Conservation (phyloP, 2,888 invertebrate genomes). For the Lepidocyrtoides sp. region DNA sequence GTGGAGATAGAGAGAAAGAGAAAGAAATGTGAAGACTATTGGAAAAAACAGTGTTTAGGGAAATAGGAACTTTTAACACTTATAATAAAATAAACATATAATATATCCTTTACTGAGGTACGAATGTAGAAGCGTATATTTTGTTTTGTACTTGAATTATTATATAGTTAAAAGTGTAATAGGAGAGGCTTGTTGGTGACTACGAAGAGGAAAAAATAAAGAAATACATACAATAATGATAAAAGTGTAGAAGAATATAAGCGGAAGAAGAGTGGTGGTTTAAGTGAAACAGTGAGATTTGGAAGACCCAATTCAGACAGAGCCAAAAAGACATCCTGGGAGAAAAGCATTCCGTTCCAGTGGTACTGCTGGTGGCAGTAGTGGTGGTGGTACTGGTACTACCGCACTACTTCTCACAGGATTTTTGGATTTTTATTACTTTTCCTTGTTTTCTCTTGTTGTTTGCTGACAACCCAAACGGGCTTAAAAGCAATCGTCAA, state of each 20-base stretch:
- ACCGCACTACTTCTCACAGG: constrained; percentile 55
- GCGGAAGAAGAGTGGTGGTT: constrained; percentile 24
- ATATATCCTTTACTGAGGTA: background rate
- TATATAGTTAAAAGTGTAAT: constrained; percentile 21
- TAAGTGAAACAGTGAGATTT: constrained; percentile 74
- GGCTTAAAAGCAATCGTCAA: constrained; percentile 80
- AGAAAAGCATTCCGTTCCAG: constrained; percentile 44
- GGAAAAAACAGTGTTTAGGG: constrained; percentile 34
- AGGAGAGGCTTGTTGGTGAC: too few species aligned
- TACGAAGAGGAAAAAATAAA: constrained; percentile 4
- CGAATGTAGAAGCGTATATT: too few species aligned
- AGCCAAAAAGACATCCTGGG: constrained; percentile 61
- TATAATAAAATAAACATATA: constrained; percentile 44
- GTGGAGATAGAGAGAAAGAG: background rate
- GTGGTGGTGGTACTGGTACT: constrained; percentile 10
- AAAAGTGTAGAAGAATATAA: background rate
- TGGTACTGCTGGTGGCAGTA: constrained; percentile 8
- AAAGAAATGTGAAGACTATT: constrained; percentile 21
- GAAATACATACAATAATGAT: background rate
- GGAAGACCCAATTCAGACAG: constrained; percentile 71
- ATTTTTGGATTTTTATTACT: constrained; percentile 77
- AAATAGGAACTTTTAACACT: constrained; percentile 24
- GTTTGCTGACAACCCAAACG: constrained; percentile 78
- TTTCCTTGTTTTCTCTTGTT: constrained; percentile 73
- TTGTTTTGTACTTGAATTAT: background rate